A percentile compares a stretch with the other conserved stretches of the same genome.
Evolutionary conservation across 2,888 invertebrate genomes (phyloP).

Genomic region (Corythucha ciliata): DNA sequence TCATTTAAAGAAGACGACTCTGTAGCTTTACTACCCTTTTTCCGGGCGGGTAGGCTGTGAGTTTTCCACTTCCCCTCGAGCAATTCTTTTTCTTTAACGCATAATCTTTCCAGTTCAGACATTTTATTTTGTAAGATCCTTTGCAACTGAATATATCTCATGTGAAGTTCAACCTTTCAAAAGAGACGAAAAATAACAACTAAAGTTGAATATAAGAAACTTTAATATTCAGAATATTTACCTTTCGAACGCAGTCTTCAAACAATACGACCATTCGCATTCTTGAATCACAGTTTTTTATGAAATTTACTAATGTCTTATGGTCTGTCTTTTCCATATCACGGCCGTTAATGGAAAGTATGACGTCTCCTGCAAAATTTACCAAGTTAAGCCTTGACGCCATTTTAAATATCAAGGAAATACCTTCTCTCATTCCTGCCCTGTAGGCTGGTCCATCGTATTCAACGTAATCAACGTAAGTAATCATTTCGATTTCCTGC

Average conservation of each 20-base stretch:
- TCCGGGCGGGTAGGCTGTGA: slow-evolving; percentile 75
- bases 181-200: slow-evolving; percentile 6
- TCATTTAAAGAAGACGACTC: slow-evolving; percentile 27
- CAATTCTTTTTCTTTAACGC: slow-evolving; percentile 70
- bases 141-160: slow-evolving; percentile 84
- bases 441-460: slow-evolving; percentile 83
- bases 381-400: neutral
- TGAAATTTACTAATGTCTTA: slow-evolving; percentile 81
- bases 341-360: slow-evolving; percentile 89
- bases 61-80: slow-evolving; percentile 83
- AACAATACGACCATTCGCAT: slow-evolving; percentile 95
- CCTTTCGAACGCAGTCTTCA: slow-evolving; percentile 92
- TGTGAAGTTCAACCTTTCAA: slow-evolving; percentile 71
- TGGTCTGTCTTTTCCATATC: slow-evolving; percentile 94
- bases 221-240: slow-evolving; percentile 39
- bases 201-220: neutral
- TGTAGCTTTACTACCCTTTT: slow-evolving; percentile 50
- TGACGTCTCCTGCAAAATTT: slow-evolving; percentile 73
- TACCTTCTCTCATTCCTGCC: slow-evolving; percentile 86
- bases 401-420: neutral
- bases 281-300: slow-evolving; percentile 76
- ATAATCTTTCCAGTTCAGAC: slow-evolving; percentile 72
- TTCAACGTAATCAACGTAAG: slow-evolving; percentile 94
- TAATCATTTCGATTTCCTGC: slow-evolving; percentile 90
- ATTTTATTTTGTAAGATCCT: slow-evolving; percentile 73